Conservation (phyloP, 35 echinoderm and acorn worm genomes). For the Apostichopus californicus region DNA sequence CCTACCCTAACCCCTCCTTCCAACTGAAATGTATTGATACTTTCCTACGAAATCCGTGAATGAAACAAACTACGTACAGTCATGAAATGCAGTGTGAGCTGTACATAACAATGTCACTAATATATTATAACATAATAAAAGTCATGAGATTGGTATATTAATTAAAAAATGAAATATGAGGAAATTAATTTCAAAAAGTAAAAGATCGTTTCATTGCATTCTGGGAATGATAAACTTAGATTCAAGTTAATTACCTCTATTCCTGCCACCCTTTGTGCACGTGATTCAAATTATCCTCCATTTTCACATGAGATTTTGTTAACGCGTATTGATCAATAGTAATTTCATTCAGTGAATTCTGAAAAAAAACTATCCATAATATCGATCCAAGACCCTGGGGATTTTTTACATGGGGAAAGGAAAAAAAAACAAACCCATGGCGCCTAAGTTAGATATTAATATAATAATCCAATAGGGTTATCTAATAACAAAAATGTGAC, state of each 20-base stretch:
- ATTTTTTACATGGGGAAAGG: slow-evolving; percentile 10
- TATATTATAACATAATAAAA: too few relatives aligned
- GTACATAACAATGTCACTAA: too few relatives aligned
- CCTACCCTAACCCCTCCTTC: too few relatives aligned
- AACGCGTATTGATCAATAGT: slow-evolving; percentile 22
- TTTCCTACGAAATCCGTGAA: too few relatives aligned
- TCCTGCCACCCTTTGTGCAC: background rate
- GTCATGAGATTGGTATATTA: too few relatives aligned
- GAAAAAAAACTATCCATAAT: slow-evolving; percentile 2
- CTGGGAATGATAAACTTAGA: too few relatives aligned
- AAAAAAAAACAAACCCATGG: background rate
- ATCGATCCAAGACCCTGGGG: slow-evolving; percentile 27
- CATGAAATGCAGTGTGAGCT: too few relatives aligned
- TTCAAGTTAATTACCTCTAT: background rate
- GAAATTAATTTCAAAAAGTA: too few relatives aligned
- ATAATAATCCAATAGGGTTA: background rate
- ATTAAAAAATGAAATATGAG: too few relatives aligned
- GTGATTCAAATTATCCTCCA: background rate
- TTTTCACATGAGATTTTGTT: slow-evolving; percentile 23
- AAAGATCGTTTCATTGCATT: too few relatives aligned
- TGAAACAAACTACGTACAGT: too few relatives aligned
- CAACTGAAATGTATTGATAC: too few relatives aligned
- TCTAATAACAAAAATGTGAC: background rate
- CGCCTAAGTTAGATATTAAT: background rate
- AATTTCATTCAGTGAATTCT: slow-evolving; percentile 17